Percentiles rank a stretch among this genome's conserved stretches.
Evolutionary conservation across 1,140 invertebrate genomes (phyloP).

Genomic region (Drosophila lini): DNA sequence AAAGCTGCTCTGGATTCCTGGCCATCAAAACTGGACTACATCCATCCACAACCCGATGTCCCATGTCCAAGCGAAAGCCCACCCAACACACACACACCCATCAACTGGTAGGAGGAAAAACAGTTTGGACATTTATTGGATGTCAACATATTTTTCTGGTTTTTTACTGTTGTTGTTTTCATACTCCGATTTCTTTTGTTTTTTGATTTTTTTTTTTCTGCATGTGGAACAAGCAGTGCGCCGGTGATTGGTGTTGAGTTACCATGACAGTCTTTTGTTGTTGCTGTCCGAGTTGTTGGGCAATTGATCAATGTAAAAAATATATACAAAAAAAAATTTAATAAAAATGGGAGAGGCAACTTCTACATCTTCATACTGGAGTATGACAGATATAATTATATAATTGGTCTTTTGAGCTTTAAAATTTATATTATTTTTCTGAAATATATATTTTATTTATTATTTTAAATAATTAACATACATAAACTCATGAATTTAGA

Average conservation of each 20-base stretch:
- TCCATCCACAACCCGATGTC: conserved; percentile 17
- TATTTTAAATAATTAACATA: not conserved
- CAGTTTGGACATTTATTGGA: conserved; percentile 69
- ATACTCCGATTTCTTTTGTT: conserved; percentile 36
- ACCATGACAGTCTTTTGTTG: conserved; percentile 66
- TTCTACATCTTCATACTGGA: conserved; percentile 7
- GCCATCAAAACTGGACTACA: conserved; percentile 40
- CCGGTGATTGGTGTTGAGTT: conserved; percentile 66
- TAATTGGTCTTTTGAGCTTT: too few species aligned
- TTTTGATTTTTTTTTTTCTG: conserved; percentile 5
- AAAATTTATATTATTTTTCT: too few species aligned
- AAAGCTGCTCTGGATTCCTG: conserved; percentile 40
- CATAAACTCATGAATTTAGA: not conserved
- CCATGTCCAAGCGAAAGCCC: conserved; percentile 8
- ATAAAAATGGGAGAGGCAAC: not conserved
- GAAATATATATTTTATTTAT: not conserved
- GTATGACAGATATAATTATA: conserved; percentile 14
- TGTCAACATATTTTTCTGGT: conserved; percentile 73
- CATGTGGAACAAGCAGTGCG: conserved; percentile 45
- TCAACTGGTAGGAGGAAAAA: conserved; percentile 31
- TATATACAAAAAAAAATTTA: not conserved
- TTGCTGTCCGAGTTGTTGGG: conserved; percentile 24
- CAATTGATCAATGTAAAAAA: conserved; percentile 40
- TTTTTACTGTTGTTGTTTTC: conserved; percentile 29
- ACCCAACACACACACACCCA: conserved; percentile 18